Conservation (phyloP, 2,797 vertebrate species). For the Distichodus sexfasciatus region DNA sequence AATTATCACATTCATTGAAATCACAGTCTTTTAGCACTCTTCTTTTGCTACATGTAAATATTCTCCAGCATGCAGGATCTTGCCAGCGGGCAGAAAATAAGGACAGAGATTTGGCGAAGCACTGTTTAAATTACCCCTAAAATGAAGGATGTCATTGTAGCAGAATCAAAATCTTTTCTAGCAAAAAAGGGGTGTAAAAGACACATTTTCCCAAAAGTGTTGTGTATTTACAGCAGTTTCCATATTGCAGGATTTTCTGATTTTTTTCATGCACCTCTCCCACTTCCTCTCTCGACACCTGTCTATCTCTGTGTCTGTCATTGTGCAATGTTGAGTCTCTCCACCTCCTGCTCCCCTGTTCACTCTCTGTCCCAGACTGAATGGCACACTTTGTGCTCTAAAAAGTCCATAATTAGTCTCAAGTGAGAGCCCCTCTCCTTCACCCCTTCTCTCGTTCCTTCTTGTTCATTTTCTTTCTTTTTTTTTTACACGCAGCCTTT, state of each 20-base stretch:
- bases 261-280: conserved; percentile 4
- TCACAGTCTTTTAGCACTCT: background rate
- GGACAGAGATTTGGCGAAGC: background rate
- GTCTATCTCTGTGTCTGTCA: too few species aligned
- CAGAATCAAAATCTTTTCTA: background rate
- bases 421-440: conserved; percentile 28
- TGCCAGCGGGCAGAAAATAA: background rate
- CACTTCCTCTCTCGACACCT: conserved; percentile 13
- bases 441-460: background rate
- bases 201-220: too few species aligned
- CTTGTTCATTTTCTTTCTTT: background rate
- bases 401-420: conserved; percentile 46
- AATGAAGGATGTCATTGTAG: background rate
- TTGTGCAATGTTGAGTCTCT: conserved; percentile 29
- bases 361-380: conserved; percentile 34
- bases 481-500: background rate
- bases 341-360: conserved; percentile 36
- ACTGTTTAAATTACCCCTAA: background rate
- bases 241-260: background rate
- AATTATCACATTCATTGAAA: background rate
- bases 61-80: background rate
- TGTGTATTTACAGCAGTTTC: too few species aligned
- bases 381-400: conserved; percentile 35
- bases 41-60: background rate
- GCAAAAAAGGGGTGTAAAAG: too few species aligned